Evolutionary conservation across 2,888 invertebrate genomes (phyloP), one percentile per base, ranked within the genome.

Genomic region (Digitonthophagus gazella): DNA sequence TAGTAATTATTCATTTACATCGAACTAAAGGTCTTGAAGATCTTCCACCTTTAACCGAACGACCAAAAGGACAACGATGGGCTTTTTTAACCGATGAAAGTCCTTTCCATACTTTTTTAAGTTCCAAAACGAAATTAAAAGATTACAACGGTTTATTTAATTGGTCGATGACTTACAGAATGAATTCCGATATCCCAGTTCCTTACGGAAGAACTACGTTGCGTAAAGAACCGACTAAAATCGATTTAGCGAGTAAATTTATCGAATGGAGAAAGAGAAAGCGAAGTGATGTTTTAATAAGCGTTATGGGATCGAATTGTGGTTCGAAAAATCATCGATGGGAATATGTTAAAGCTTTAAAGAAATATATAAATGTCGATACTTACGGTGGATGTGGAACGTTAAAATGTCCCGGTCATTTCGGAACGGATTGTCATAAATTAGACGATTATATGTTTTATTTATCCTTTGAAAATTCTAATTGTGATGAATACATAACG

Each of bases 31-130:
- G 80, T 11, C 76, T 84, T 0, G 72, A 85, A 0, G 86, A 87
- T 44, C 78, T 91, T 56, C 90, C 90, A 2, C 89, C 90, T 1
- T 78, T 76, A 19, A 81, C 81, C 0, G 22, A 78, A 18, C 81
- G 84, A 1, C 83, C 85, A 65, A 81, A 81, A 1, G 71, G 77
- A 1, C 91, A 91, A 79, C 85, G 87, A 72, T 92, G 91, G 91
- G 86, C 91, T 58, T 91, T 90, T 74, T 79, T 90, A 67, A 89
- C 86, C 0, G 91, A 91, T 74, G 91, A 91, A 80, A 88, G 90
- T 15, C 90, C 91, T 0, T 76, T 77, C 6, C 82, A 90, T 74
- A 85, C 88, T 0, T 90, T 90, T 76, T 76, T 86, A 0, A 73
- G 83, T 55, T 75, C 83, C 0, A 76, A 76, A 4, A 75, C 74